A percentile compares a stretch with the other conserved stretches of the same genome.
phyloP scores from a whole-genome alignment of 2,797 vertebrate species.

The Centropyge bicolor region DNA sequence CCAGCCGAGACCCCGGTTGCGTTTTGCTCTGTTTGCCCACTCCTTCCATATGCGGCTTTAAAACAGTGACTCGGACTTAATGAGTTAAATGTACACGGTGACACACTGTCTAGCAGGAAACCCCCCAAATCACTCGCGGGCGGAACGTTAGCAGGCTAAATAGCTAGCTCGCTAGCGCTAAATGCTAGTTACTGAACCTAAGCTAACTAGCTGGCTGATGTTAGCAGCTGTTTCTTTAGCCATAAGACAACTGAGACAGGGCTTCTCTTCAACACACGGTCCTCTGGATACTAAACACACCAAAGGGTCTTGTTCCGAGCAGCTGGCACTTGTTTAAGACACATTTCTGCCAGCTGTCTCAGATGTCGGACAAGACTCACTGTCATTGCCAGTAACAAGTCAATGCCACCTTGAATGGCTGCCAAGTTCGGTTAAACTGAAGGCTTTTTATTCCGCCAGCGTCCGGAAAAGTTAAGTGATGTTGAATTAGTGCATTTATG shows the following conservation, averaged over 20 bases:
- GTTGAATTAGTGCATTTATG: conserved; percentile 17
- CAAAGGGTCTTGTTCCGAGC: background rate
- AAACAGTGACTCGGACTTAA: too few species aligned
- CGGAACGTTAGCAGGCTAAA: conserved; percentile 66
- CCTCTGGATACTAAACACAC: background rate
- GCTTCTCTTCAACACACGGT: background rate
- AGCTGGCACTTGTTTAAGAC: conserved; percentile 30
- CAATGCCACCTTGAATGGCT: conserved; percentile 58
- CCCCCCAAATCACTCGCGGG: conserved; percentile 39
- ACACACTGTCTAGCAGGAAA: conserved; percentile 22
- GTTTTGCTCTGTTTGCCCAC: background rate
- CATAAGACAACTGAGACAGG: background rate
- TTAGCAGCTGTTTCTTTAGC: conserved; percentile 32
- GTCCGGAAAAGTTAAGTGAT: conserved; percentile 18
- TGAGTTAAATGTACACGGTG: background rate
- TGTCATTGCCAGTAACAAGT: conserved; percentile 57
- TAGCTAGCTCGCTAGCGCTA: conserved; percentile 71
- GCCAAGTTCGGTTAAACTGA: conserved; percentile 38
- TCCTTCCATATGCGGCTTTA: background rate
- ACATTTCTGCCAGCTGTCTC: conserved; percentile 48
- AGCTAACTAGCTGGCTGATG: conserved; percentile 70
- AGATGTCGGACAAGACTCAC: conserved; percentile 49
- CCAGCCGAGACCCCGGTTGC: background rate
- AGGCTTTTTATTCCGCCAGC: background rate
- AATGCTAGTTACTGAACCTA: conserved; percentile 52